Conservation (phyloP, 2,888 invertebrate species). For the Nomada fucata region DNA sequence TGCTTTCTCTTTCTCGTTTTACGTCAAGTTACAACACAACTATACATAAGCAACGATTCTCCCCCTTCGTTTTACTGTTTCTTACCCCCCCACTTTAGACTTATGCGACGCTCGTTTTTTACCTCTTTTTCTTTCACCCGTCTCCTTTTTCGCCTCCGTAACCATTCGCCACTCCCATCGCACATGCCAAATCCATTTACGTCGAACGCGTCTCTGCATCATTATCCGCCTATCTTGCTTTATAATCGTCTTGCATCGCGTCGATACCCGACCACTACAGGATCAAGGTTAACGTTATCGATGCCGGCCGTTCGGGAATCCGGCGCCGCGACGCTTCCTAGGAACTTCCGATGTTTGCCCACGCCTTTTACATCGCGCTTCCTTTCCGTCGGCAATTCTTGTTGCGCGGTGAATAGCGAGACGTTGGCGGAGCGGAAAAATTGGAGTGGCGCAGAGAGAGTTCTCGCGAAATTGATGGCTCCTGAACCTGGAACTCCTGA, state of each 20-base stretch:
- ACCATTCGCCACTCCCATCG: conserved; percentile 49
- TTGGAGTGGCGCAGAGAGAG: neutral
- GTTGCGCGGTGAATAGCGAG: neutral
- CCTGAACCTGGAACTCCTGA: neutral
- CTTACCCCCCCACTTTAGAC: neutral
- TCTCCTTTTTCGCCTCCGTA: conserved; percentile 41
- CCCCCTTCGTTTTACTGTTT: neutral
- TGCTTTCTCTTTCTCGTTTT: conserved; percentile 12
- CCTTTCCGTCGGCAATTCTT: too few species aligned
- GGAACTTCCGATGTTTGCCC: neutral
- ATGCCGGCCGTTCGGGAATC: conserved; percentile 12
- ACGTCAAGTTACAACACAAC: neutral
- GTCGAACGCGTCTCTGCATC: conserved; percentile 42
- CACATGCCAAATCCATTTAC: conserved; percentile 58
- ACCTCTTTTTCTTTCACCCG: conserved; percentile 26
- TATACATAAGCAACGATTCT: neutral
- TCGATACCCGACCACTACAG: conserved; percentile 23
- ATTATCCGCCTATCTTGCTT: conserved; percentile 48
- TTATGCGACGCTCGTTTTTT: conserved; percentile 9
- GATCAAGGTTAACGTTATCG: conserved; percentile 58
- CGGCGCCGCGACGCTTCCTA: conserved; percentile 18
- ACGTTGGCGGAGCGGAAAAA: neutral
- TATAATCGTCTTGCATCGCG: conserved; percentile 53
- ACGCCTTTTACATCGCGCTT: neutral
- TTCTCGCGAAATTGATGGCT: neutral